Evolutionary conservation across 2,888 invertebrate species (phyloP), one percentile per base, ranked within the genome.

Genomic region (Cheilosia soror): DNA sequence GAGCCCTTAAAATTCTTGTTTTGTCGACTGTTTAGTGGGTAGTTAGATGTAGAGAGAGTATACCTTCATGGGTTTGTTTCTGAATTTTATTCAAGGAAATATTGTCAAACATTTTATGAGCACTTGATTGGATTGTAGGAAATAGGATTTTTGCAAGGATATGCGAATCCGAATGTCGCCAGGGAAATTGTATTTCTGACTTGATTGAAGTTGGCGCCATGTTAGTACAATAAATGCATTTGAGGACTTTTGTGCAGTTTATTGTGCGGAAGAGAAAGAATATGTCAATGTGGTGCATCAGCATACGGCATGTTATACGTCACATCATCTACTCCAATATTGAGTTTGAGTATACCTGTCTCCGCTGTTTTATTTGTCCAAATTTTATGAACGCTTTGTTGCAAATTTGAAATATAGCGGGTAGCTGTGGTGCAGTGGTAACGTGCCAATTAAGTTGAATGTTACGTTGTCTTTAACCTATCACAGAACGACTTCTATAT

Each of bases 171-270:
- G 42, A 44, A n/a, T 53, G 73, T 53, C 73, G 73, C 60, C 80
- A 62, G 55, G 37, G 11, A 4, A 37, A 11, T 37, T 33, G 40
- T 37, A 20, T 44, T 55, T 27, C 53, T 29, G 37, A 55, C 44
- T 68, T 73, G 73, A 80, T 80, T 80, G 73, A 51, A 62, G 37
- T 33, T 62, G 80, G 80, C 80, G 80, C 80, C 80, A 73, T 31
- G 31, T 20, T 20, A 20, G 20, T 29, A 40, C 25, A 44, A 13
- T 68, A 42, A 76, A 49, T 76, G 58, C 66, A 65, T 75, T n/a
- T 42, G 29, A 29, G 27, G 27, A 42, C 37, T 37, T 37, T 37
- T 37, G 4, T 37, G 37, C 37, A 11, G 37, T 37, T 11, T 11
- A 11, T 11, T 37, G 37, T 37, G 11, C 37, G 37, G 37, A 37